A percentile compares a stretch with the other conserved stretches of the same genome.
These are phyloP conservation scores for Philopedon plagiatum DNA, from an alignment of 2,888 invertebrate species.

Conservation along the genomic window DNA sequence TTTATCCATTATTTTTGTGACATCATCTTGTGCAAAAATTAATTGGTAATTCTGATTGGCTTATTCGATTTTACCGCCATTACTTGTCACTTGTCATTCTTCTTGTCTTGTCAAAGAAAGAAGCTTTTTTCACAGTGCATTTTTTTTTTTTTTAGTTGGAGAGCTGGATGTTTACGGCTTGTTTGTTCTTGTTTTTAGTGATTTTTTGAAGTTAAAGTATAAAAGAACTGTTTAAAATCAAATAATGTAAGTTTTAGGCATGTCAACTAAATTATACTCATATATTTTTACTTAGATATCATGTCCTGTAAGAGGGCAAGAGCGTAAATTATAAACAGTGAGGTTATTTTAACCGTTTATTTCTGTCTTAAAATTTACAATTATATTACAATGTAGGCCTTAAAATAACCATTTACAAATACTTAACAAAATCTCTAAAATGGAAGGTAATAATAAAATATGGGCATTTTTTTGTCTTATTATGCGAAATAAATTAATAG, in stretches of 20 bases:
- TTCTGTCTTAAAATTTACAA: conserved; percentile 11
- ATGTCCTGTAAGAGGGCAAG: not conserved
- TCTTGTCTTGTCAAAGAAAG: not conserved
- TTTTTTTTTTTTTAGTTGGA: too few species aligned
- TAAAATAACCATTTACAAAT: conserved; percentile 1
- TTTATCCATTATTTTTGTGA: too few species aligned
- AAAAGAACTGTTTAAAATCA: too few species aligned
- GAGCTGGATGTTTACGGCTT: too few species aligned
- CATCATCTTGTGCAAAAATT: too few species aligned
- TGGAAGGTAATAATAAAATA: not conserved
- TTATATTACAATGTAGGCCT: conserved; percentile 9
- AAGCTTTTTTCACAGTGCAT: too few species aligned
- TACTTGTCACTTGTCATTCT: not conserved
- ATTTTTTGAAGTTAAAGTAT: too few species aligned
- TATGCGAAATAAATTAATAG: not conserved
- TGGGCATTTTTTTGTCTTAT: too few species aligned
- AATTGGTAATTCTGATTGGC: too few species aligned
- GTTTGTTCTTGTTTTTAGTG: too few species aligned
- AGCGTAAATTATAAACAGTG: not conserved
- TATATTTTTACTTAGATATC: too few species aligned
- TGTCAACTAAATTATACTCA: not conserved
- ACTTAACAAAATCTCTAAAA: conserved; percentile 3
- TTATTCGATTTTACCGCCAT: too few species aligned
- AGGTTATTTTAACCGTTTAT: conserved; percentile 33
- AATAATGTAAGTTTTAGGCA: not conserved